Percentiles rank a stretch among this genome's conserved stretches.
phyloP scores from a whole-genome alignment of 2,888 invertebrate species.

The Nematopogon swammerdamellus region DNA sequence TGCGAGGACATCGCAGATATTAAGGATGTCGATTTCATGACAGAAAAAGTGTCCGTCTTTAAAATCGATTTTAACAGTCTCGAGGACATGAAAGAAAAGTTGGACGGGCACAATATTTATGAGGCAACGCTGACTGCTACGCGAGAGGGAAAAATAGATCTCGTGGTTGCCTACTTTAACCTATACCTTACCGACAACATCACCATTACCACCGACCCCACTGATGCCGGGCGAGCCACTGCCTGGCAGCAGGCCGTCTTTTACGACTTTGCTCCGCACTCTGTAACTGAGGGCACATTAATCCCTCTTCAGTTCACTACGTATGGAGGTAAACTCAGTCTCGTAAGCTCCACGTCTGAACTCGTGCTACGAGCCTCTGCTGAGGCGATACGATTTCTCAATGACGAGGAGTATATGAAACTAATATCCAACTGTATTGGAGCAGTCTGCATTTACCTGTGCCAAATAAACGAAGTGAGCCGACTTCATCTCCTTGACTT shows the following conservation, averaged over 20 bases:
- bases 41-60: constrained; percentile 52
- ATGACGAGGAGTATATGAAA: constrained; percentile 44
- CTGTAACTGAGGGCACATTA: constrained; percentile 22
- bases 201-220: constrained; percentile 61
- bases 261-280: constrained; percentile 45
- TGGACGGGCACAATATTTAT: constrained; percentile 31
- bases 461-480: constrained; percentile 27
- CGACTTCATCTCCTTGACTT: constrained; percentile 49
- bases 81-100: constrained; percentile 36
- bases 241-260: constrained; percentile 83
- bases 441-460: constrained; percentile 31
- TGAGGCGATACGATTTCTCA: constrained; percentile 39
- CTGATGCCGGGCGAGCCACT: constrained; percentile 33
- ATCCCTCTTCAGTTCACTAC: constrained; percentile 30
- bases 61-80: constrained; percentile 62
- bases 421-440: constrained; percentile 32
- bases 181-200: constrained; percentile 62
- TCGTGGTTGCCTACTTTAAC: constrained; percentile 60
- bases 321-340: constrained; percentile 31
- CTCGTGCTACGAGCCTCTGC: constrained; percentile 25
- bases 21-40: constrained; percentile 54
- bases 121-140: constrained; percentile 29
- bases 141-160: constrained; percentile 53
- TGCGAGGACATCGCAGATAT: constrained; percentile 62
- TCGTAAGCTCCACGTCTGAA: constrained; percentile 20